Base-by-base conservation (phyloP, 2,888 invertebrate species). In the Zygogramma bicolorata region DNA sequence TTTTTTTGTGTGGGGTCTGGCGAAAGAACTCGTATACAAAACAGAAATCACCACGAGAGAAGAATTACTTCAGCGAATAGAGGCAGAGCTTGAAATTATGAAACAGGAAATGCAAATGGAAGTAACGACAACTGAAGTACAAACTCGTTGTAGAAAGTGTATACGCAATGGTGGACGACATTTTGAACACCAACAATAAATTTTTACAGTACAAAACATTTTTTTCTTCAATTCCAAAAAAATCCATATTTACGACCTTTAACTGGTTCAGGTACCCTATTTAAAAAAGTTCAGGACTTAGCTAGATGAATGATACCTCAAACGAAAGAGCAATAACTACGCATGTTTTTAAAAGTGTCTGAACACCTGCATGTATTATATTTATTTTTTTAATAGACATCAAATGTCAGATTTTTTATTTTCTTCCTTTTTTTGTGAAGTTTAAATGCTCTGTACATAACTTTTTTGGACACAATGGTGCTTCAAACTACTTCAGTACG, bases 401-500 rank as follows among this genome's bases (percentile, higher is more conserved):
- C 58, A 58, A 58, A 6, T 25, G 22, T 22, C 58, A 58, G 58
- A 58, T 58, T 58, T 57, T 58, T 58, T 25, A 25, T 58, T 58
- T 58, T 58, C 27, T 58, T 58, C 13, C 7, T 58, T 58, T 58
- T 58, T 58, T 27, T 58, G 10, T 58, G 15, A 25, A 58, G 27
- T 25, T n/a, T n/a, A n/a, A n/a, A n/a, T n/a, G n/a, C n/a, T n/a
- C n/a, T n/a, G n/a, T n/a, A n/a, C n/a, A n/a, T 58, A 58, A 58
- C 58, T 58, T 58, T 58, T 58, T 58, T 22, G 58, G 53, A 53
- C 22, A 58, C 27, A 58, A 29, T 25, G 27, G 58, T 22, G 25
- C 58, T 58, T 58, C 58, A 58, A 58, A 58, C 58, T 58, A 58
- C 58, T 58, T 58, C n/a, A n/a, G n/a, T n/a, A n/a, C n/a, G n/a